Evolutionary conservation across 64 coral and sea anemone species (phyloP), one percentile per base, ranked within the genome.

Genomic region (Catalaphyllia jardinei): DNA sequence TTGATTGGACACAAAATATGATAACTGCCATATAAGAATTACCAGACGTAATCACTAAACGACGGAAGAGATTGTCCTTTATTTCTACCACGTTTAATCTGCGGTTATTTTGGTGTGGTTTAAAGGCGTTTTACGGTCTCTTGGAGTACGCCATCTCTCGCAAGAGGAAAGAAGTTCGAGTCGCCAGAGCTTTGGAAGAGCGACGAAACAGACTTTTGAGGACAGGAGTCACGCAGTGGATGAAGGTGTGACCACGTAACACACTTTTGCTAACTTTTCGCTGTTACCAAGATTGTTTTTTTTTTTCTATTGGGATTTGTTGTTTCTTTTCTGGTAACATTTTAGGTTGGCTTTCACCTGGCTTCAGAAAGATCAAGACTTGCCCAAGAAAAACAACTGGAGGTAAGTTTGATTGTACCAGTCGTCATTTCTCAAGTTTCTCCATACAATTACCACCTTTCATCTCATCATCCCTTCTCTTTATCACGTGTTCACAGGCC

Each of bases 201-300:
- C 74, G 95, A 91, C 83, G 95, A 87, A 83, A 89, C 28, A 93
- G 92, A 33, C 78, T 97, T 61, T 14, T 97, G 61, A 87, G 88
- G 24, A 42, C 72, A 59, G 95, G 91, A 46, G 88, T 94, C 67
- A 97, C 91, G 29, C 91, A 90, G 8, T 97, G 95, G 95, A 88
- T 97, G 80, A 90, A 97, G 95, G 95, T 97, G 60, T 12, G 22
- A 20, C 15, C 9, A 15, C 12, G 54, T 57, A 57, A 57, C 10
- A 57, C 10, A 57, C 11, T 57, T 57, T 57, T 14, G 42, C 42
- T 8, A 46, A 46, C 42, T 4, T 46, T 57, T 57, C 54, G 10
- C 54, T 3, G 15, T 57, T 13, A 0, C 0, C 15, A 12, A 57
- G 15, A 14, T 57, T 57, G 54, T 5, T 54, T 54, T 13, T 13